These are phyloP conservation scores for Prorops nasuta DNA, from an alignment of 1,140 invertebrate genomes.

Conservation along the genomic window DNA sequence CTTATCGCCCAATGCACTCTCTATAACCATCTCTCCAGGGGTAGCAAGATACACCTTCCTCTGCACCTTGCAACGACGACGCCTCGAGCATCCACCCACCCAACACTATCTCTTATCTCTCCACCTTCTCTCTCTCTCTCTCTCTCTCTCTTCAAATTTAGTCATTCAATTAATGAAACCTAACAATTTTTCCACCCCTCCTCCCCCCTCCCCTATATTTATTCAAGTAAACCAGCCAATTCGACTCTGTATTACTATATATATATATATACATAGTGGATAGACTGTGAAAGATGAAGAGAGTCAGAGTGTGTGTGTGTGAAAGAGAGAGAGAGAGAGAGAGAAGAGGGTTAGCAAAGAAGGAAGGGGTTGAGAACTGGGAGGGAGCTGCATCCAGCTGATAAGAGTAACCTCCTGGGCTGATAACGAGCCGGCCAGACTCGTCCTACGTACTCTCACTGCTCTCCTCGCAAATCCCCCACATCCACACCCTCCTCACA, in stretches of 20 bases:
- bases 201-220: slow-evolving; percentile 9
- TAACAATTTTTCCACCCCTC: slow-evolving; percentile 1
- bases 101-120: slow-evolving; percentile 7
- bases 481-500: neutral
- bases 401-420: slow-evolving; percentile 50
- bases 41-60: slow-evolving; percentile 43
- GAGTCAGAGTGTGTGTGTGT: too few relatives aligned
- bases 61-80: slow-evolving; percentile 38
- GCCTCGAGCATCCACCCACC: slow-evolving; percentile 3
- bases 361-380: slow-evolving; percentile 34
- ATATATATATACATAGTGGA: too few relatives aligned
- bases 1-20: slow-evolving; percentile 56
- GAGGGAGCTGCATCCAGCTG: slow-evolving; percentile 43
- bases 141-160: neutral
- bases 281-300: too few relatives aligned
- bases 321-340: too few relatives aligned
- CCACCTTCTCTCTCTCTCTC: slow-evolving; percentile 11
- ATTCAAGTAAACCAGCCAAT: neutral
- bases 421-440: slow-evolving; percentile 54
- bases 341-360: slow-evolving; percentile 31
- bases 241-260: slow-evolving; percentile 23
- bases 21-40: slow-evolving; percentile 54
- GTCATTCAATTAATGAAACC: slow-evolving; percentile 4
- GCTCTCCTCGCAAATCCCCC: too few relatives aligned
- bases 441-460: slow-evolving; percentile 32